Evolutionary conservation across 2,113 vertebrate genomes (phyloP), one percentile per base, ranked within the genome.

Genomic region (Melanerpes formicivorus): DNA sequence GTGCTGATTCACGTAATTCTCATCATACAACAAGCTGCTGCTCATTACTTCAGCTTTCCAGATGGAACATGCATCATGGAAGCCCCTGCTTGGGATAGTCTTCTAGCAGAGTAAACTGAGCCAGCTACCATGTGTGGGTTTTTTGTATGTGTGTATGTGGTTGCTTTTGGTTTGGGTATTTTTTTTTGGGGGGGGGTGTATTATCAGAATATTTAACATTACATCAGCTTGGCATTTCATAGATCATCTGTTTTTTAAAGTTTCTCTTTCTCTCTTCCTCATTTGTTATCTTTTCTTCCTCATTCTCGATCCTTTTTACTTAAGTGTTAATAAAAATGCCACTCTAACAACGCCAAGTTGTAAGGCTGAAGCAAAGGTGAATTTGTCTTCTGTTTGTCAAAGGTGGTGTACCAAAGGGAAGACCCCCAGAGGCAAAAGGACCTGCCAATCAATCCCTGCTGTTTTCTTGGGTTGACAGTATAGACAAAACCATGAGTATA

Each of bases 1-100:
- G 75, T 94, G 87, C 84, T 90, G 71, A 83, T 84, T 95, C 75
- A 59, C 52, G 67, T n/a, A 25, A 11, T 83, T 83, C 80, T 92
- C 29, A 50, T 72, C 0, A 0, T 59, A 70, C 63, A 89, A 37
- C 17, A 82, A 82, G 42, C 25, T 84, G 52, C 60, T 82, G 67
- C 67, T 73, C 64, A 67, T 82, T 52, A 37, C 42, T 66, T 90
- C 30, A 66, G 50, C 44, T 14, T 75, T 92, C 42, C 78, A 66
- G 50, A 92, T 50, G 52, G 58, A 30, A 59, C 63, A 15, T 0
- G 0, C 16, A 12, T 46, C 70, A 50, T 74, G 71, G 66, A 82
- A 95, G 22, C 8, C 44, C 21, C 50, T 90, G 59, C 46, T 82
- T 70, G 46, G 63, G 32, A 50, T 59, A 44, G 50, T 80, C n/a